Evolutionary conservation across 2,113 vertebrate species (phyloP), one percentile per base, ranked within the genome.

Genomic region (Gnathonemus echidnorhynchus): DNA sequence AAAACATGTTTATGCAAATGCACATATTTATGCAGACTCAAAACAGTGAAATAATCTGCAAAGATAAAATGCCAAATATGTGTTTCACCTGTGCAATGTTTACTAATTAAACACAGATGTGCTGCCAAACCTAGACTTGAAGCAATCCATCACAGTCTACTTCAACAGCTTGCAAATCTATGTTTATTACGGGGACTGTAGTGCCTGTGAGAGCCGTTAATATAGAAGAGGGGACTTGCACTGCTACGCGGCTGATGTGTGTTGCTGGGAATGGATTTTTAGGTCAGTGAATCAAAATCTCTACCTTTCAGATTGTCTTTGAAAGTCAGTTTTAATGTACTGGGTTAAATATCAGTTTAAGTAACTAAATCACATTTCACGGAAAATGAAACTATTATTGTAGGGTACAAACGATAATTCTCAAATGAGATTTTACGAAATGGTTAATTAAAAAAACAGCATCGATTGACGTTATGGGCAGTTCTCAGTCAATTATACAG

Each of bases 61-160:
- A 39, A 48, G 83, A 21, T 48, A n/a, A 85, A 85, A 46, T 48
- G 21, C 19, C 42, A 17, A 85, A 83, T 42, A 85, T 19, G 45
- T 24, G 15, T 85, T 45, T 45, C 45, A 85, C 45, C 8, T 46
- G 83, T 48, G 17, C 83, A 46, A 5, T 85, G 21, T 85, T 85
- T 85, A 45, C 45, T 48, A 85, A 85, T 85, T 85, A 85, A 85
- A 83, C 80, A 89, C 88, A 86, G 80, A 86, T 89, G 77, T 62
- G 80, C 48, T 86, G 77, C 74, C 89, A 86, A 31, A 86, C 50
- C 24, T 24, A 62, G 77, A 52, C 52, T 58, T 27, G 13, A 24
- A 86, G 24, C 52, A 27, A 89, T 86, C 39, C 80, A 62, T 84
- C 88, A 89, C 27, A 15, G 42, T 88, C 88, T 50, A 15, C 58